These are phyloP conservation scores for Proteles cristata DNA, from an alignment of 2,113 vertebrate species.

Conservation along the genomic window DNA sequence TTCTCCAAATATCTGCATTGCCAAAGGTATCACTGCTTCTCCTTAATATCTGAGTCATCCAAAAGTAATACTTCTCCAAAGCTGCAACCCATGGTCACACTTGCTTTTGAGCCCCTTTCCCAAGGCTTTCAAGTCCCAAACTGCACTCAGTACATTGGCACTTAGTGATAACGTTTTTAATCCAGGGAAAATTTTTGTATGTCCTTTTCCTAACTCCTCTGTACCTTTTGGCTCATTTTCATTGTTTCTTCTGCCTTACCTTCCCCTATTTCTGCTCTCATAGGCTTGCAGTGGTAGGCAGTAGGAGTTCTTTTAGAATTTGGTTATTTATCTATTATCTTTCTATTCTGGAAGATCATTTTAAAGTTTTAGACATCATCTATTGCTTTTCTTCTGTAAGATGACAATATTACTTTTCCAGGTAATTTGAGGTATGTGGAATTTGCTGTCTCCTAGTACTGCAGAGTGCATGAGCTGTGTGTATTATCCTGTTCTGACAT, in stretches of 20 bases:
- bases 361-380: not conserved
- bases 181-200: not conserved
- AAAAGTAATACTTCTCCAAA: not conserved
- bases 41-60: not conserved
- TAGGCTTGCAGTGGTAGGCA: not conserved
- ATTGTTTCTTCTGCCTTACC: not conserved
- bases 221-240: not conserved
- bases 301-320: not conserved
- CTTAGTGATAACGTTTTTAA: not conserved
- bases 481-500: not conserved
- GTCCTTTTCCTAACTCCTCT: not conserved
- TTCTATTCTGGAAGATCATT: not conserved
- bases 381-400: not conserved
- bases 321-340: not conserved
- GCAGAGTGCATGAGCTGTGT: not conserved
- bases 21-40: not conserved
- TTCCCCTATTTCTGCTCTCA: not conserved
- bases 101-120: not conserved
- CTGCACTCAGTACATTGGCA: not conserved
- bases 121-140: not conserved
- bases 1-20: not conserved
- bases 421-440: not conserved
- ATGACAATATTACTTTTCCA: not conserved
- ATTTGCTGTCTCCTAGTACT: not conserved
- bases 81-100: not conserved